Evolutionary conservation across 2,113 vertebrate genomes (phyloP), one percentile per base, ranked within the genome.

Genomic region (Cyprinus carpio): DNA sequence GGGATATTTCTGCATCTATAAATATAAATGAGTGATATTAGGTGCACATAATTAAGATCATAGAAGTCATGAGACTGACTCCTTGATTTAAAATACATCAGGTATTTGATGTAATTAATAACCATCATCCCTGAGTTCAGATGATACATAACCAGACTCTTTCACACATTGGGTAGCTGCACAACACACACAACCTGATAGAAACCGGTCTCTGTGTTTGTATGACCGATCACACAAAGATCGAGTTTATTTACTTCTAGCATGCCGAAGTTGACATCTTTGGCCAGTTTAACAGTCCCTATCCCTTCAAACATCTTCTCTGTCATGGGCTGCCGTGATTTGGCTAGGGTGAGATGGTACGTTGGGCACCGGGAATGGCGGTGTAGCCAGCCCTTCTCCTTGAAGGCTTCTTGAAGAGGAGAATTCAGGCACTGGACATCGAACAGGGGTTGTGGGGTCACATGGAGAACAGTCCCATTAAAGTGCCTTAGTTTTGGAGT

Each of bases 291-390:
- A 34, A 94, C 77, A 65, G 87, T 76, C 25, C 88, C 91, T 7
- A 93, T 92, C 2, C 90, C 88, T 34, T 89, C 85, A 89, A 95
- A 95, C 11, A 93, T 69, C 86, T 89, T 91, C 9, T 88, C 92
- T 6, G 18, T 2, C 49, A 5, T 86, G 3, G 15, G 0, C 13
- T 6, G 77, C 13, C 16, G 11, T 15, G 91, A 81, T 87, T 94
- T 94, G 86, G 94, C 94, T 89, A 95, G 88, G 1, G 94, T 95
- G 60, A 95, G 93, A 85, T 95, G 94, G 86, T 94, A 95, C 25
- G 84, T 90, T 0, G 94, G 93, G 12, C 84, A 88, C 64, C 94
- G 90, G 11, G 95, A 95, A 83, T 92, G 0, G 20, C 88, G 90
- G 91, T 95, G 95, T 65, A 95, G 93, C 92, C 81, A 90, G 37